phyloP scores from a whole-genome alignment of 2,113 vertebrate genomes.

The Tenebrosternarchus preto region DNA sequence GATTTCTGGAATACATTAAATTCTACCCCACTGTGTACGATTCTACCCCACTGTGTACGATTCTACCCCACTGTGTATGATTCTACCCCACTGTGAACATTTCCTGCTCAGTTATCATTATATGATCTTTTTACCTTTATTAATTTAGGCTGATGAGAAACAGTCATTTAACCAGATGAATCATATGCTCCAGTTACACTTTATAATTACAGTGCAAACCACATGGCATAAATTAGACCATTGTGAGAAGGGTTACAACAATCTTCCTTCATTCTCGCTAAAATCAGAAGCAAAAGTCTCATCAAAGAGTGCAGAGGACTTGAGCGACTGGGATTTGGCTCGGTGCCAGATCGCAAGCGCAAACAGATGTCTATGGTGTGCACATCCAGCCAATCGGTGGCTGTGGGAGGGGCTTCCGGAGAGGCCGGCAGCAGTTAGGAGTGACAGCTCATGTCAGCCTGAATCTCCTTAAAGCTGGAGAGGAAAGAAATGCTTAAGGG shows the following conservation, averaged over 20 bases:
- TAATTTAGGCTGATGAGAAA: conserved; percentile 16
- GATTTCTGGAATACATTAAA: conserved; percentile 3
- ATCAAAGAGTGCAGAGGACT: conserved; percentile 25
- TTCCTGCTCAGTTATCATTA: conserved; percentile 13
- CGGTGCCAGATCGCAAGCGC: conserved; percentile 37
- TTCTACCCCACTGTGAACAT: neutral
- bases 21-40: neutral
- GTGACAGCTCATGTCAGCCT: conserved; percentile 13
- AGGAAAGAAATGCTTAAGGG: conserved; percentile 16
- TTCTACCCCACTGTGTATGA: neutral
- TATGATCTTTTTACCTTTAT: conserved; percentile 9
- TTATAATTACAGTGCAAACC: conserved; percentile 35
- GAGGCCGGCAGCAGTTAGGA: conserved; percentile 7
- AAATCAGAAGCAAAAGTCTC: conserved; percentile 41
- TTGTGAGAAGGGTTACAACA: neutral
- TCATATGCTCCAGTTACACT: conserved; percentile 3
- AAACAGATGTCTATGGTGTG: conserved; percentile 44
- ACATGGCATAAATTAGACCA: conserved; percentile 12
- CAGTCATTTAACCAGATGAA: conserved; percentile 3
- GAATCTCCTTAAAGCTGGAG: conserved; percentile 7
- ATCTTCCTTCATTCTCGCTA: conserved; percentile 32
- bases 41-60: neutral
- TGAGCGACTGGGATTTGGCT: conserved; percentile 22
- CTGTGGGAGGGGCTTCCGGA: conserved; percentile 9
- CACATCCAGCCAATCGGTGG: conserved; percentile 23